Conservation (phyloP, 2,113 vertebrate species). For the Uropsilus gracilis region DNA sequence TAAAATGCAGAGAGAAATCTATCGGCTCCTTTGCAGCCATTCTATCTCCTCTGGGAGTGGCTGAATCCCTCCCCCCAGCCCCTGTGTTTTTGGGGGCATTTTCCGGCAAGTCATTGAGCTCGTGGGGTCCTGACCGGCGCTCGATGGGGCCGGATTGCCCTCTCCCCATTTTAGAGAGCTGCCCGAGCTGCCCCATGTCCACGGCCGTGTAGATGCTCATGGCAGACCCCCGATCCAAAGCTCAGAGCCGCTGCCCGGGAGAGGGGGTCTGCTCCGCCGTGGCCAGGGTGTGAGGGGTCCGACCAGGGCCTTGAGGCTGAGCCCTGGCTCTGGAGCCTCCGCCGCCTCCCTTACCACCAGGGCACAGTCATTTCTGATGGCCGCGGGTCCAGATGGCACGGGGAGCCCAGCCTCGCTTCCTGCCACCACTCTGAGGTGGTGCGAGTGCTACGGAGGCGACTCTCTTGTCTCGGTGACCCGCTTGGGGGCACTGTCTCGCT, state of each 20-base stretch:
- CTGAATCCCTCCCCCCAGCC: neutral
- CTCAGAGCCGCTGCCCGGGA: neutral
- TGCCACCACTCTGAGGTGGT: neutral
- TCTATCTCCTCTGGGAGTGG: neutral
- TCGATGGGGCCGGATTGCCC: neutral
- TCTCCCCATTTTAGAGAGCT: neutral
- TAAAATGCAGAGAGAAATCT: conserved; percentile 23
- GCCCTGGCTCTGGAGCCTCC: neutral
- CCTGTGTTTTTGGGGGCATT: too few species aligned
- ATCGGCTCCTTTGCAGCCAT: neutral
- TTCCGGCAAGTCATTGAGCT: too few species aligned
- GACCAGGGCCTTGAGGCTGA: neutral
- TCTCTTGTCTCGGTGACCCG: neutral
- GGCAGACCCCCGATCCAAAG: neutral
- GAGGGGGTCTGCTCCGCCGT: neutral
- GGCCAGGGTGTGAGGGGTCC: neutral
- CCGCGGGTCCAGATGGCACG: accelerated
- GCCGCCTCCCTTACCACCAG: neutral
- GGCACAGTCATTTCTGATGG: neutral
- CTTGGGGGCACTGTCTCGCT: neutral
- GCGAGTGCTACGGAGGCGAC: too few species aligned
- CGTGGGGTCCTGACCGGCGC: too few species aligned
- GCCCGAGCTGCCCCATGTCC: neutral
- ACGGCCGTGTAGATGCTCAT: neutral
- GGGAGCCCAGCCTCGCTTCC: accelerated